Conservation (phyloP, 2,797 vertebrate genomes). For the Chanos chanos region DNA sequence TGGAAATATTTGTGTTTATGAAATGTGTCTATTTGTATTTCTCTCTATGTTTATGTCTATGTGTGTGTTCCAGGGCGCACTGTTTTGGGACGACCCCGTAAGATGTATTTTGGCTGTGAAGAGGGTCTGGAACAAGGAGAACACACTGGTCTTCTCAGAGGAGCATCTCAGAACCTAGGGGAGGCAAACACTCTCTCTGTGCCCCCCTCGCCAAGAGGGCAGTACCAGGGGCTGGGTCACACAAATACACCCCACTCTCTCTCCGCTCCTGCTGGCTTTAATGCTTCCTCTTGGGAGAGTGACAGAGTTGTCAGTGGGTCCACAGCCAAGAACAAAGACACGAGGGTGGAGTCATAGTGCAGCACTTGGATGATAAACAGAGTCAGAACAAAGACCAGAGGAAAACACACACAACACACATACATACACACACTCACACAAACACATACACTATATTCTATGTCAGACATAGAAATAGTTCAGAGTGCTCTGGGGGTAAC, state of each 20-base stretch:
- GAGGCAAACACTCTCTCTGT: conserved; percentile 73
- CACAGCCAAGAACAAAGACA: conserved; percentile 27
- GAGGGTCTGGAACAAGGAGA: conserved; percentile 76
- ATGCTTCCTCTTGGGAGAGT: conserved; percentile 57
- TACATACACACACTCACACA: no score
- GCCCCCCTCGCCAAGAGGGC: conserved; percentile 80
- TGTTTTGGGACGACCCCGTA: conserved; percentile 87
- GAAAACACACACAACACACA: no score
- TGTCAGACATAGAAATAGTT: no score
- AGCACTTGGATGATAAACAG: not conserved
- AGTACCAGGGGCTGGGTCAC: conserved; percentile 89
- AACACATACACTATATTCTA: no score
- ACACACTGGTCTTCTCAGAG: conserved; percentile 89
- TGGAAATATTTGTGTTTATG: not conserved
- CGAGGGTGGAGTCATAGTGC: conserved; percentile 29
- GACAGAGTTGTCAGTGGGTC: conserved; percentile 55
- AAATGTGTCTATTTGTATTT: not conserved
- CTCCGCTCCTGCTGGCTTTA: conserved; percentile 69
- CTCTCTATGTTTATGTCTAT: not conserved
- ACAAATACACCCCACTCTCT: conserved; percentile 81
- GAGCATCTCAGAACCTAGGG: conserved; percentile 78
- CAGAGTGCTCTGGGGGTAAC: no score
- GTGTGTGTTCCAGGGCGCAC: conserved; percentile 78
- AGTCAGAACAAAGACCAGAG: not conserved
- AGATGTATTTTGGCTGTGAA: conserved; percentile 84